A percentile compares a stretch with the other conserved stretches of the same genome.
These are phyloP conservation scores for Cephonodes hylas DNA, from an alignment of 2,888 invertebrate genomes.

Conservation along the genomic window DNA sequence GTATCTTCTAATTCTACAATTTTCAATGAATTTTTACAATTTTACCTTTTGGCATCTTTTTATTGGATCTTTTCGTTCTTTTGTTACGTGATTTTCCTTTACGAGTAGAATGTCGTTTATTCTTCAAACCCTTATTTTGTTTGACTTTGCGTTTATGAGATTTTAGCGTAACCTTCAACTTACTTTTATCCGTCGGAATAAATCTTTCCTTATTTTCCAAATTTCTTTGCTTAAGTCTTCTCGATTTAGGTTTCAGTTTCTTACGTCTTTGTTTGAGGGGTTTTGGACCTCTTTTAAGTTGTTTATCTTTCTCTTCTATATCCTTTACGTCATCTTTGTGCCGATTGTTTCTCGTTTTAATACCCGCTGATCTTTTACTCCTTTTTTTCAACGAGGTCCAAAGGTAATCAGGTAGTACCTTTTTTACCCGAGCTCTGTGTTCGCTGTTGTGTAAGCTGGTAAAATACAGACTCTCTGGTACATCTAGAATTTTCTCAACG, in stretches of 20 bases:
- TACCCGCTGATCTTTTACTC: constrained; percentile 41
- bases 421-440: constrained; percentile 49
- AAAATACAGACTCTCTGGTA: constrained; percentile 51
- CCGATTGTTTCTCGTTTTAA: too few relatives aligned
- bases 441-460: constrained; percentile 29
- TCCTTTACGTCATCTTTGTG: not conserved
- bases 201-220: not conserved
- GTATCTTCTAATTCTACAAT: too few relatives aligned
- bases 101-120: not conserved
- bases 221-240: not conserved
- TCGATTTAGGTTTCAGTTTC: not conserved
- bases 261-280: not conserved
- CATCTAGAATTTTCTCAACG: constrained; percentile 14
- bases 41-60: not conserved
- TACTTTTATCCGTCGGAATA: not conserved
- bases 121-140: not conserved
- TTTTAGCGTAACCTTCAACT: constrained; percentile 8
- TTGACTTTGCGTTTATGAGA: not conserved
- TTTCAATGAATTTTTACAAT: not conserved
- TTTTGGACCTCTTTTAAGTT: not conserved
- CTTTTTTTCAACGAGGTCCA: constrained; percentile 27
- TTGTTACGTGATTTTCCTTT: constrained; percentile 15
- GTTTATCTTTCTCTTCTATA: not conserved
- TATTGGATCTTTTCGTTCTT: not conserved
- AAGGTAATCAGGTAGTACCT: constrained; percentile 39